Evolutionary conservation across 2,797 vertebrate species (phyloP), one percentile per base, ranked within the genome.

Genomic region (Labroides dimidiatus): DNA sequence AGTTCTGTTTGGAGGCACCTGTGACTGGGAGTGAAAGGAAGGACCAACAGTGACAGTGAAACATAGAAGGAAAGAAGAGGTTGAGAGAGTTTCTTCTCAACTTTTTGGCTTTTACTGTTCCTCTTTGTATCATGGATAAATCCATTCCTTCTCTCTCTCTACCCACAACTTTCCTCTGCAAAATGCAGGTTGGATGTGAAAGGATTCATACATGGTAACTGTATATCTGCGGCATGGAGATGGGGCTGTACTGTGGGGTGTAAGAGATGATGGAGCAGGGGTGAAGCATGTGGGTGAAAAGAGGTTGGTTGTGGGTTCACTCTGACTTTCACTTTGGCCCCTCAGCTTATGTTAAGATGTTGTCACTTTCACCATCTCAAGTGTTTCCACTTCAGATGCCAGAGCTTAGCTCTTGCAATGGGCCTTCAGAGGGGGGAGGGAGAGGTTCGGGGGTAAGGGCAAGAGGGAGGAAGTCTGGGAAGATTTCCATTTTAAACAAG

Each of bases 341-440:
- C 80, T 86, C 89, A 89, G 87, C 90, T 93, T 93, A 91, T 93
- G 92, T 90, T 93, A 93, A 94, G 91, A 93, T 93, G 92, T 92
- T 93, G 93, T 93, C 93, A 94, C 91, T 93, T 92, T 92, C 91
- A 92, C 89, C 89, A 92, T 94, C 91, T 94, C 91, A 91, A 93
- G 92, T 92, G 92, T 92, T 91, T 89, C 90, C 92, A 93, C 92
- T 95, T 93, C 91, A 94, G 87, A 92, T 81, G 84, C 86, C 80
- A 84, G 87, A 93, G 93, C 92, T 95, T 94, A 93, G 89, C 81
- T 77, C 85, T 87, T 49, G 78, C 82, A 80, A 43, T 78, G 85
- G 86, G 79, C 69, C 79, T 71, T 72, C 11, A 60, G 64, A n/a
- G 76, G 59, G 59, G 72, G 52, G 77, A 67, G 80, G 61, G 64